Evolutionary conservation across 2,888 invertebrate genomes (phyloP).

Genomic region (Leucania comma): DNA sequence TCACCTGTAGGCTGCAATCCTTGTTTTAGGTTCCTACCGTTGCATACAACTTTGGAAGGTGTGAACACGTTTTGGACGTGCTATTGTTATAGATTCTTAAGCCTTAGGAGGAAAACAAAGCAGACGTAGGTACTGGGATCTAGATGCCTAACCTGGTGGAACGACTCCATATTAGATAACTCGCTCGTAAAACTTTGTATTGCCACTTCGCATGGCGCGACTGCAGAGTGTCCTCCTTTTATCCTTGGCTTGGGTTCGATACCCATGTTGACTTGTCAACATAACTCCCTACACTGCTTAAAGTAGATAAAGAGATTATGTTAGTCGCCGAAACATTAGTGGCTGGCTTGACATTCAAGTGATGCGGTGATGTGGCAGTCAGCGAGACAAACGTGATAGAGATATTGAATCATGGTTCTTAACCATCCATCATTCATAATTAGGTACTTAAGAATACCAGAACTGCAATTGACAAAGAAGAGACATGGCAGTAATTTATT

Average conservation of each 20-base stretch:
- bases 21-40: not conserved
- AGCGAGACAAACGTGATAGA: not conserved
- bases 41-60: not conserved
- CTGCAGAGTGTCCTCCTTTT: not conserved
- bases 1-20: not conserved
- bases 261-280: too few species aligned
- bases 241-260: too few species aligned
- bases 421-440: too few species aligned
- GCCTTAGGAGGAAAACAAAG: slow-evolving; percentile 15
- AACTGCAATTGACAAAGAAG: too few species aligned
- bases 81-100: not conserved
- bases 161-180: not conserved
- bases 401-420: not conserved
- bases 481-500: too few species aligned
- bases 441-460: too few species aligned
- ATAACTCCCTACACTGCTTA: too few species aligned
- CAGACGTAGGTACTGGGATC: not conserved
- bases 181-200: not conserved
- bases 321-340: not conserved
- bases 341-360: not conserved
- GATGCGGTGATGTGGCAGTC: not conserved
- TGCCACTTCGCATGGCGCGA: not conserved
- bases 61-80: not conserved
- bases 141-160: not conserved
- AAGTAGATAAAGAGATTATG: not conserved